phyloP scores from a whole-genome alignment of 2,888 invertebrate genomes.

The Hemaris fuciformis region DNA sequence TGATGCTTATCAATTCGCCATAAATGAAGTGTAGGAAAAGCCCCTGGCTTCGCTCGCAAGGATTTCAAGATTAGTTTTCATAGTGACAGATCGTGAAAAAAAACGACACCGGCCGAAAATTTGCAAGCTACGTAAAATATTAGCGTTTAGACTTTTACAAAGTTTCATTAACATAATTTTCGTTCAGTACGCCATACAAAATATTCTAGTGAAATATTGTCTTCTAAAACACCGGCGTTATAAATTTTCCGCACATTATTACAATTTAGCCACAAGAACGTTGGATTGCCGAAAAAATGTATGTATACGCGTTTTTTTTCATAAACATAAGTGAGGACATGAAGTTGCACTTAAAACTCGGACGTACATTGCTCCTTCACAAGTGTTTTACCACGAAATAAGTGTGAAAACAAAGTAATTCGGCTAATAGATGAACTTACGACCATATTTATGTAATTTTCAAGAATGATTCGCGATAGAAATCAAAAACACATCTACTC shows the following conservation, averaged over 20 bases:
- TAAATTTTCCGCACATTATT: neutral
- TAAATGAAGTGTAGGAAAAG: neutral
- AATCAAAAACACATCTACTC: too few relatives aligned
- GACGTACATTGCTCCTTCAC: too few relatives aligned
- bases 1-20: constrained; percentile 4
- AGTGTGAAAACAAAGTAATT: too few relatives aligned
- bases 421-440: too few relatives aligned
- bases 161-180: neutral
- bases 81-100: neutral
- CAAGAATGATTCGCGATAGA: too few relatives aligned
- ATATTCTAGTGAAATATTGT: neutral
- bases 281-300: too few relatives aligned
- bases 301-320: too few relatives aligned
- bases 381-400: too few relatives aligned
- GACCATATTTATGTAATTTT: too few relatives aligned
- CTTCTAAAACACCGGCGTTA: neutral
- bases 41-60: neutral
- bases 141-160: neutral
- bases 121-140: neutral
- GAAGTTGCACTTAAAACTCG: too few relatives aligned
- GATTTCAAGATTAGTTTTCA: neutral
- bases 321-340: too few relatives aligned
- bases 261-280: neutral
- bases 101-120: neutral
- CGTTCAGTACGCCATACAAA: neutral